Evolutionary conservation across 1,140 invertebrate species (phyloP).

Genomic region (Brachystomella parvula): DNA sequence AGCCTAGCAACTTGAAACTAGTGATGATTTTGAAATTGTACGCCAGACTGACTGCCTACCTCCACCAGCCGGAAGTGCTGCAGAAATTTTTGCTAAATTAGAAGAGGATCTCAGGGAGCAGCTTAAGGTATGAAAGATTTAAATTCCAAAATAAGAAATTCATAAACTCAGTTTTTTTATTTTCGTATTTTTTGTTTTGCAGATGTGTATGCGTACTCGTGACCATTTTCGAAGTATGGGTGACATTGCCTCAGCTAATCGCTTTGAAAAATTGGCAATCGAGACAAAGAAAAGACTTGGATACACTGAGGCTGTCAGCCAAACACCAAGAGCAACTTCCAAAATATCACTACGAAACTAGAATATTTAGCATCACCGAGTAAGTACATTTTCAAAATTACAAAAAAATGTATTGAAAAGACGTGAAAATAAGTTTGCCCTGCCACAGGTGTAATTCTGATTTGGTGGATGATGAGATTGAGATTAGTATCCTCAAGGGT

Average conservation of each 20-base stretch:
- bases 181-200: slow-evolving; percentile 40
- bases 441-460: slow-evolving; percentile 77
- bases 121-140: slow-evolving; percentile 52
- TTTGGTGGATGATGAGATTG: slow-evolving; percentile 79
- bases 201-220: slow-evolving; percentile 74
- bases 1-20: slow-evolving; percentile 50
- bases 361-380: slow-evolving; percentile 38
- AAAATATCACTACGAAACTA: slow-evolving; percentile 86
- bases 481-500: slow-evolving; percentile 76
- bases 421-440: neutral
- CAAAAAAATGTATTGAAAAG: too few species aligned
- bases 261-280: slow-evolving; percentile 78
- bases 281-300: slow-evolving; percentile 79
- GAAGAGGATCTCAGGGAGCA: slow-evolving; percentile 77
- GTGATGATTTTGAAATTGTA: slow-evolving; percentile 58
- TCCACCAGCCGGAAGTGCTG: slow-evolving; percentile 44
- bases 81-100: slow-evolving; percentile 63
- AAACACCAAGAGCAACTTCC: slow-evolving; percentile 56
- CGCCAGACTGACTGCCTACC: slow-evolving; percentile 54
- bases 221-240: slow-evolving; percentile 87
- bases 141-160: too few species aligned
- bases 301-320: slow-evolving; percentile 67
- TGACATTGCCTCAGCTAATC: slow-evolving; percentile 80
- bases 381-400: slow-evolving; percentile 21
- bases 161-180: too few species aligned